These are phyloP conservation scores for Spea multiplicata DNA, from an alignment of 2,113 vertebrate species.

Conservation along the genomic window DNA sequence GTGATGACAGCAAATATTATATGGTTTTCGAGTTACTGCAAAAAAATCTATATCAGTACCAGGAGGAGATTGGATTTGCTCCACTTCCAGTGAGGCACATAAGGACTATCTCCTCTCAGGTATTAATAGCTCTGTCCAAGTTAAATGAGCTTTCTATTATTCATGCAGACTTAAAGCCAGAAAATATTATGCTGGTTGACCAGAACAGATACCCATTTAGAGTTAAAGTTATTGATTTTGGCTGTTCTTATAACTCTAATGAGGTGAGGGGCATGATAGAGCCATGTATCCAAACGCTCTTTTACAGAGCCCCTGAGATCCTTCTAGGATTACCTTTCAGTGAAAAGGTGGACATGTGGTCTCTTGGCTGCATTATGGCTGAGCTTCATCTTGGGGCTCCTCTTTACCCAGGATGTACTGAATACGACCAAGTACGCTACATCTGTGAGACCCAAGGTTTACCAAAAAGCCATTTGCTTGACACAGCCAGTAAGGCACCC, in stretches of 20 bases:
- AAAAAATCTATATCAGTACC: conserved; percentile 71
- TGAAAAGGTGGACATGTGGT: conserved; percentile 74
- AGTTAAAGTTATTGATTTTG: conserved; percentile 74
- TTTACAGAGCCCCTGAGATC: conserved; percentile 72
- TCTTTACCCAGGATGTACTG: conserved; percentile 66
- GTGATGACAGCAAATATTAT: conserved; percentile 57
- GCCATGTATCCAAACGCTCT: conserved; percentile 74
- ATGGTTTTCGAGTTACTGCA: conserved; percentile 73
- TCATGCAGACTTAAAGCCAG: conserved; percentile 69
- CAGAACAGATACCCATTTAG: conserved; percentile 64
- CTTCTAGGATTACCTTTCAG: conserved; percentile 73
- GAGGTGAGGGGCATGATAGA: conserved; percentile 63
- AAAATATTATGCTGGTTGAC: conserved; percentile 54
- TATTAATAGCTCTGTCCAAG: conserved; percentile 64
- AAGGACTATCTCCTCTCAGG: conserved; percentile 63
- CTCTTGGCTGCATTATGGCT: conserved; percentile 67
- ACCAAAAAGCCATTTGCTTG: conserved; percentile 60
- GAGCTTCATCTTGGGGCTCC: conserved; percentile 74
- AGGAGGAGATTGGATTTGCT: conserved; percentile 50
- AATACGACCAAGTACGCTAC: conserved; percentile 70
- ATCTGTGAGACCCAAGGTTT: conserved; percentile 71
- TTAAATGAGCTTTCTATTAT: conserved; percentile 73
- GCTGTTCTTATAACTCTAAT: conserved; percentile 65
- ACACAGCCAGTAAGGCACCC: conserved; percentile 57
- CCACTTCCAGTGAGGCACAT: conserved; percentile 48